Evolutionary conservation across 1,140 invertebrate genomes (phyloP).

Genomic region (Schlechtendalia chinensis): DNA sequence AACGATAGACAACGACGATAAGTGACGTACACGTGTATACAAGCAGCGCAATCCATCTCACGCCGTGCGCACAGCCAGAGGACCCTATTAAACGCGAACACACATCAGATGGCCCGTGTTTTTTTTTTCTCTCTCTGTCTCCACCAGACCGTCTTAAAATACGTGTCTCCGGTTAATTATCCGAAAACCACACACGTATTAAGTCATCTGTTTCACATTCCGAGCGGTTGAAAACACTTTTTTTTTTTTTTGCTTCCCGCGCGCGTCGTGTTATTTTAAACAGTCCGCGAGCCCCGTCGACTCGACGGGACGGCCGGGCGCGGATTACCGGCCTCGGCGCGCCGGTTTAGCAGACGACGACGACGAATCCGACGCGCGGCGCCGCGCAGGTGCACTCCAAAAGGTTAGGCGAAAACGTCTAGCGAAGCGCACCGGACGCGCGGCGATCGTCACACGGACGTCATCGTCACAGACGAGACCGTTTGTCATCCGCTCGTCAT

Average conservation of each 20-base stretch:
- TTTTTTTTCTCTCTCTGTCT: slow-evolving; percentile 1
- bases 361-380: slow-evolving; percentile 27
- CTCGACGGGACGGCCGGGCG: neutral
- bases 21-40: too few relatives aligned
- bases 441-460: slow-evolving; percentile 18
- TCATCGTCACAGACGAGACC: slow-evolving; percentile 34
- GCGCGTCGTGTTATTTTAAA: slow-evolving; percentile 36
- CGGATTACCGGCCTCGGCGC: neutral
- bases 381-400: slow-evolving; percentile 14
- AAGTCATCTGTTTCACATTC: slow-evolving; percentile 47
- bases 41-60: too few relatives aligned
- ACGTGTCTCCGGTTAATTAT: slow-evolving; percentile 42
- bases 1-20: too few relatives aligned
- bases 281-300: slow-evolving; percentile 16
- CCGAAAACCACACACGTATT: slow-evolving; percentile 46
- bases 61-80: neutral
- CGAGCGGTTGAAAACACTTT: slow-evolving; percentile 28
- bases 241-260: neutral
- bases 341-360: slow-evolving; percentile 45
- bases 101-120: slow-evolving; percentile 27
- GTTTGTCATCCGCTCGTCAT: slow-evolving; percentile 44
- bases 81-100: slow-evolving; percentile 18
- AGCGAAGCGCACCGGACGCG: neutral
- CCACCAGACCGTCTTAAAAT: slow-evolving; percentile 34
- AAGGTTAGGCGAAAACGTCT: too few relatives aligned